Conservation (phyloP, 2,113 vertebrate genomes). For the Pomatorhinus ruficollis region DNA sequence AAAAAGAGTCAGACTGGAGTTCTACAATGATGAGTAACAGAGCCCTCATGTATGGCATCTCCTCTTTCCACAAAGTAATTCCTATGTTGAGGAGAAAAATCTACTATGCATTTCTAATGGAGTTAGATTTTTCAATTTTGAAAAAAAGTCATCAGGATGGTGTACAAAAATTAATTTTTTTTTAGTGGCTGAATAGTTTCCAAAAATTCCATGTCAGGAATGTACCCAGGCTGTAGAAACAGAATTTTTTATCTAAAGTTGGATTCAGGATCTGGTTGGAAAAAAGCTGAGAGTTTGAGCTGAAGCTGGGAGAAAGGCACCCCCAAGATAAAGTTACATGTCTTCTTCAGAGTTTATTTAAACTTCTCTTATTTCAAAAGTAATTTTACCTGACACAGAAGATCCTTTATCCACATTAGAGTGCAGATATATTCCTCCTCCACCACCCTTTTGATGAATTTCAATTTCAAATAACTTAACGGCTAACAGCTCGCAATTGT, state of each 20-base stretch:
- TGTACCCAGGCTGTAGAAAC: background rate
- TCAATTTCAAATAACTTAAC: slow-evolving; percentile 61
- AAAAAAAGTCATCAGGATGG: background rate
- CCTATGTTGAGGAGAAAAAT: background rate
- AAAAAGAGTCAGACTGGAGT: background rate
- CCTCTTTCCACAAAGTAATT: background rate
- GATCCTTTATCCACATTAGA: slow-evolving; percentile 54
- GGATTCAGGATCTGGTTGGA: background rate
- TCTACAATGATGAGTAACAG: background rate
- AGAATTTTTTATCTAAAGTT: background rate
- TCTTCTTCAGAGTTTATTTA: slow-evolving; percentile 29
- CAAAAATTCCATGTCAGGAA: background rate
- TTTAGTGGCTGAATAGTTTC: background rate
- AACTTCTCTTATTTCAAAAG: slow-evolving; percentile 48
- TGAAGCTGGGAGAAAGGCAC: background rate
- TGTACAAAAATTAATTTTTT: background rate
- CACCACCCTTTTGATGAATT: slow-evolving; percentile 66
- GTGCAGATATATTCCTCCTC: slow-evolving; percentile 72
- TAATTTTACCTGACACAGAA: slow-evolving; percentile 33
- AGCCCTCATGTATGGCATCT: background rate
- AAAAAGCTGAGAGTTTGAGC: background rate
- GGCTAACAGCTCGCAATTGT: slow-evolving; percentile 62
- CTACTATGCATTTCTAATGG: background rate
- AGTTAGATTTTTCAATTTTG: background rate
- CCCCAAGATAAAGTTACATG: background rate